phyloP scores from a whole-genome alignment of 2,888 invertebrate species.

The Neuroscelio doddi region DNA sequence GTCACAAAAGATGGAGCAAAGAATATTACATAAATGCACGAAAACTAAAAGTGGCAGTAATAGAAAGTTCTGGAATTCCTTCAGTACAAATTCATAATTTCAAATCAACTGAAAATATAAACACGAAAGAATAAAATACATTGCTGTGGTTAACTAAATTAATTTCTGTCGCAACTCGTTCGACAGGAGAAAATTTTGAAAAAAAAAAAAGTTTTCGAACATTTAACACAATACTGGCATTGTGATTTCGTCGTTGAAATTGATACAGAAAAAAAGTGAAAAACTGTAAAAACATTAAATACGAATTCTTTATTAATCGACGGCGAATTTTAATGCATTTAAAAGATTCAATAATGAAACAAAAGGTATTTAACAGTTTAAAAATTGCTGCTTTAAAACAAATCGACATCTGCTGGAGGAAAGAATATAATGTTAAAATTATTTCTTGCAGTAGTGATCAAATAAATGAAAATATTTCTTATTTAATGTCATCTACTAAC shows the following conservation, averaged over 20 bases:
- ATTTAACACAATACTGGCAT: background rate
- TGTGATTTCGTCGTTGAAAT: background rate
- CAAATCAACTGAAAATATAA: no score
- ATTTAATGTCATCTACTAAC: no score
- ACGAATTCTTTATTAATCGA: background rate
- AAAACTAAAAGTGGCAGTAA: background rate
- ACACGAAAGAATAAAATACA: background rate
- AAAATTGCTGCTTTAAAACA: background rate
- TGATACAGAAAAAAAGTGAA: background rate
- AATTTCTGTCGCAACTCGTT: background rate
- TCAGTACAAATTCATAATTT: no score
- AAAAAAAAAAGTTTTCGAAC: background rate
- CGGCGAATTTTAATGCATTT: background rate
- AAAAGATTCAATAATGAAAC: background rate
- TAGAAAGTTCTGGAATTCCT: no score
- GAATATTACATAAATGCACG: background rate
- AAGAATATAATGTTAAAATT: background rate
- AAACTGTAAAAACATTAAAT: background rate
- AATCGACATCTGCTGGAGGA: background rate
- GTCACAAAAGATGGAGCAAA: conserved; percentile 27
- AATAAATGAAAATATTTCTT: no score
- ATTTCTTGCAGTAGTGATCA: no score
- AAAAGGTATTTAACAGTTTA: background rate
- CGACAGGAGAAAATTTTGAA: background rate
- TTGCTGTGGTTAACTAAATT: background rate